Base-by-base conservation (phyloP, 1,140 invertebrate genomes). In the Rhagoletis zephyria region DNA sequence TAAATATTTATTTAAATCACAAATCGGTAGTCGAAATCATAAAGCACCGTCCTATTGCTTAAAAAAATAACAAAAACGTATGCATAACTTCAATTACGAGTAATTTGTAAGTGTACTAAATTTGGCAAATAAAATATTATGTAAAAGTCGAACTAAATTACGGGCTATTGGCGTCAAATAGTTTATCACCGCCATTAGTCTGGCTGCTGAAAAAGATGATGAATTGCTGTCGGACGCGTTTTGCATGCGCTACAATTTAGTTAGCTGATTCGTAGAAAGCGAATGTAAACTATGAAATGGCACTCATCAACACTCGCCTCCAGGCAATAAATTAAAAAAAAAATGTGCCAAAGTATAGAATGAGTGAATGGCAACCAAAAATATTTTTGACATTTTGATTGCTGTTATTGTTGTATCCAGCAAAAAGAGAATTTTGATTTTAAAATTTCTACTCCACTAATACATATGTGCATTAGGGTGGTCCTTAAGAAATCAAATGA, bases 201-300 rank as follows among this genome's bases (percentile, higher is more conserved):
- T 48, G 45, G 3, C 67, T 30, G 40, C 67, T 74, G 67, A 14
- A 40, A 2, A 4, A 74, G 40, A 48, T 74, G 67, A 74, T 74
- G 67, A 45, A 74, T 74, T 74, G 42, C 42, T 74, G 40, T 45
- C 42, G 40, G 67, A 74, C 67, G 67, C 67, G 67, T 16, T 74
- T 74, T 45, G 67, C 42, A 74, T 74, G 40, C 42, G 12, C 0
- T 48, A 9, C 40, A 16, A 48, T 6, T 74, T 30, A 30, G 61
- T 63, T n/a, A 48, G 6, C 42, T 67, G 6, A 48, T 42, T 16
- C 12, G 16, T 48, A 40, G 14, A 12, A 48, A 45, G 16, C 14
- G 16, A 74, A 74, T 74, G 42, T 30, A 74, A 74, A 74, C 42
- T 42, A 40, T 48, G 67, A 74, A 74, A 74, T 42, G 42, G 42